Percentiles rank a stretch among this genome's conserved stretches.
phyloP scores from a whole-genome alignment of 2,888 invertebrate species.

The Eristalis tenax region DNA sequence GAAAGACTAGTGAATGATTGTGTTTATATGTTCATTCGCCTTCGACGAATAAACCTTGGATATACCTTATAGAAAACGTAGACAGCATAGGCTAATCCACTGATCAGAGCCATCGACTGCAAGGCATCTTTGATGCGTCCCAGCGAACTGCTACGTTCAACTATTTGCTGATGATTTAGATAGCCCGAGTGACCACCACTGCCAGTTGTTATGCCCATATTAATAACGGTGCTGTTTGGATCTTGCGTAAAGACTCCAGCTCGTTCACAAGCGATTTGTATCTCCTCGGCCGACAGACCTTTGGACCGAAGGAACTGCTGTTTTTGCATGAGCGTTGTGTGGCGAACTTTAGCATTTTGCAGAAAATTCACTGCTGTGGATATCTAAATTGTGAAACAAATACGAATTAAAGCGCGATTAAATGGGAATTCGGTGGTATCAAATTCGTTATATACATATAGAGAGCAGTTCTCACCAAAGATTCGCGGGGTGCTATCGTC shows the following conservation, averaged over 20 bases:
- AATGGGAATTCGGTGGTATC: not conserved
- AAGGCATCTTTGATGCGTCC: constrained; percentile 86
- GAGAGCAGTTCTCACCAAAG: constrained; percentile 76
- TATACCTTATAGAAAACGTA: constrained; percentile 91
- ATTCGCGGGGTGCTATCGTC: constrained; percentile 76
- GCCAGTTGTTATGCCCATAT: constrained; percentile 76
- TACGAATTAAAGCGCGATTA: not conserved
- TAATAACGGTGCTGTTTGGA: constrained; percentile 79
- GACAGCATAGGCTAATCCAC: constrained; percentile 89
- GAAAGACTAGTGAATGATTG: not conserved
- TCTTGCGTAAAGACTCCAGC: constrained; percentile 82
- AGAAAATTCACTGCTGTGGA: constrained; percentile 93
- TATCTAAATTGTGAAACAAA: constrained; percentile 83
- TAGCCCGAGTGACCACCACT: constrained; percentile 29
- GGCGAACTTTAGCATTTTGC: constrained; percentile 91
- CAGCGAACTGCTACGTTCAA: constrained; percentile 79
- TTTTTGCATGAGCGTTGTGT: constrained; percentile 89
- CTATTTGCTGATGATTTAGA: constrained; percentile 74
- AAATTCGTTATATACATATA: not conserved
- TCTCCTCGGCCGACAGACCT: constrained; percentile 89
- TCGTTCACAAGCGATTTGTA: constrained; percentile 87
- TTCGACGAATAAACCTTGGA: constrained; percentile 25
- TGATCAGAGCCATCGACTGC: constrained; percentile 88
- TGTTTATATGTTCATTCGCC: not conserved
- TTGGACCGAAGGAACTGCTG: constrained; percentile 90